Percentiles rank a stretch among this genome's conserved stretches.
Evolutionary conservation across 1,140 invertebrate genomes (phyloP).

Genomic region (Linepithema humile): DNA sequence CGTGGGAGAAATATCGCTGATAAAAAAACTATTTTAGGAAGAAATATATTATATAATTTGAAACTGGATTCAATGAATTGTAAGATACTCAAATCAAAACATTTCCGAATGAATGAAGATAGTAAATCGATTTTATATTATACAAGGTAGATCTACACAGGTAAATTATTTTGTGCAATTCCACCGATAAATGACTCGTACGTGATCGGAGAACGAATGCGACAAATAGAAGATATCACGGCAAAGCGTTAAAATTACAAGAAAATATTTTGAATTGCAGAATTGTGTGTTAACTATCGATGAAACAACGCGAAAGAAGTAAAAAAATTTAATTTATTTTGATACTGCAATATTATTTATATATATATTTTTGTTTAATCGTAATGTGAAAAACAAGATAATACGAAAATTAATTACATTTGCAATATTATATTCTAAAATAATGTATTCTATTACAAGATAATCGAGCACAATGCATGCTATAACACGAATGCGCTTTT

Average conservation of each 20-base stretch:
- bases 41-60: background rate
- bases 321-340: background rate
- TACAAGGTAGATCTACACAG: background rate
- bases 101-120: background rate
- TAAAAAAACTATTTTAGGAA: background rate
- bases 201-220: background rate
- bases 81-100: background rate
- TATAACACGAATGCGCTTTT: background rate
- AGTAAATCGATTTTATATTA: background rate
- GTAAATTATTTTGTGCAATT: background rate
- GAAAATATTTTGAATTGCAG: background rate
- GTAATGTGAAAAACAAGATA: background rate
- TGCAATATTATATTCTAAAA: background rate
- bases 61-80: background rate
- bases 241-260: background rate
- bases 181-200: slow-evolving; percentile 15
- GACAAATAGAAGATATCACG: background rate
- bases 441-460: too few species aligned
- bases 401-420: slow-evolving; percentile 12
- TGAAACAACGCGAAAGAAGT: background rate
- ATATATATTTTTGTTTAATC: background rate
- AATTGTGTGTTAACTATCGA: background rate
- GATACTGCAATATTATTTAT: background rate
- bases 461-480: background rate
- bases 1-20: background rate